These are phyloP conservation scores for Amaurobius ferox DNA, from an alignment of 2,888 invertebrate genomes.

Conservation along the genomic window DNA sequence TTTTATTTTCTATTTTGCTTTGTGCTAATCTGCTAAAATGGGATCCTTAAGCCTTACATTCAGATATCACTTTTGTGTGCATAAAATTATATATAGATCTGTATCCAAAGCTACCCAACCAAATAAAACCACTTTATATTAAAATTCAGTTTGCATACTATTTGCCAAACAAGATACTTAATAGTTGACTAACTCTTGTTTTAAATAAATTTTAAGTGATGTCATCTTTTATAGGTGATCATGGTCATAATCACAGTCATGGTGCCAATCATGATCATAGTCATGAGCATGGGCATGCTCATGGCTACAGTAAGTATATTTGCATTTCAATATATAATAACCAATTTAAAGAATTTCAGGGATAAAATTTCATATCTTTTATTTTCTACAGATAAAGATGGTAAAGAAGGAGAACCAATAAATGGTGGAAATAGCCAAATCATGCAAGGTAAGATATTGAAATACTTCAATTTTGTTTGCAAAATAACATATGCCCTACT, in stretches of 20 bases:
- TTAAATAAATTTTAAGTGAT: no score
- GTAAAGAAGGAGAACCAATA: conserved; percentile 45
- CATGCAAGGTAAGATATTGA: conserved; percentile 77
- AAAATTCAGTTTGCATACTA: no score
- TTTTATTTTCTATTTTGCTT: no score
- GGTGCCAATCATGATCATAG: conserved; percentile 78
- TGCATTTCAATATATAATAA: neutral
- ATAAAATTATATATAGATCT: no score
- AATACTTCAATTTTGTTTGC: neutral
- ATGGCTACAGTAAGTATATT: conserved; percentile 61
- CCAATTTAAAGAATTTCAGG: neutral
- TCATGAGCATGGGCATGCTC: conserved; percentile 77
- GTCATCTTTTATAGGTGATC: conserved; percentile 52
- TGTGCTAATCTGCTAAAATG: no score
- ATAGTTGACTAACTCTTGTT: no score
- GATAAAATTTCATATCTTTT: neutral
- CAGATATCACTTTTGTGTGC: no score
- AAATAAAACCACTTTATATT: no score
- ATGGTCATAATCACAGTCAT: conserved; percentile 75
- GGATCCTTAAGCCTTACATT: no score
- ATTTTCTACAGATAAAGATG: conserved; percentile 34
- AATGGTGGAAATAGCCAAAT: conserved; percentile 76
- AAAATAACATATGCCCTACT: no score
- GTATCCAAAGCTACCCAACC: no score
- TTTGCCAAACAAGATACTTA: no score